Conservation (phyloP, 2,888 invertebrate species). For the Sepiola atlantica region DNA sequence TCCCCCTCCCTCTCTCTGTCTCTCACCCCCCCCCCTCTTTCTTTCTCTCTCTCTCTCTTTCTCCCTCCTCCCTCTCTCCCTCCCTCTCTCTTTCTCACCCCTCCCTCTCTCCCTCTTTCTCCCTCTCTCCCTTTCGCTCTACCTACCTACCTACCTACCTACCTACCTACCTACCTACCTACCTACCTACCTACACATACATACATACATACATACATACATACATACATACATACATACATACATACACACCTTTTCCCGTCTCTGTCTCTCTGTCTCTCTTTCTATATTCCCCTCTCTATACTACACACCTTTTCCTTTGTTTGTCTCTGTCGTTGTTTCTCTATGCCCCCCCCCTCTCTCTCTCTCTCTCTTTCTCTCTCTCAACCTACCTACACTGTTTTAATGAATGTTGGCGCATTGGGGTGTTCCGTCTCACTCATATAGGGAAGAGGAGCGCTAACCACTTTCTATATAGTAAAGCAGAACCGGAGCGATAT, state of each 20-base stretch:
- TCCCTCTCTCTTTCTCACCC: not conserved
- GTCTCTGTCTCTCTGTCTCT: too few species aligned
- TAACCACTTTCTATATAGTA: too few species aligned
- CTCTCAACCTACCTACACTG: too few species aligned
- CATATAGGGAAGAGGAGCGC: too few species aligned
- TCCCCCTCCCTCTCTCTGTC: not conserved
- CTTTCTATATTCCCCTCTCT: too few species aligned
- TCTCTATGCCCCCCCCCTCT: too few species aligned
- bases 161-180: not conserved
- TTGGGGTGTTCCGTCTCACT: too few species aligned
- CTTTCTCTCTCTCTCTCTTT: not conserved
- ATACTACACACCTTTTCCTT: not conserved
- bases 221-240: not conserved
- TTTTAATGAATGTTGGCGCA: too few species aligned
- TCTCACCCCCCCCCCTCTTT: not conserved
- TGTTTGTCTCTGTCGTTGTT: too few species aligned
- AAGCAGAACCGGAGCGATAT: too few species aligned
- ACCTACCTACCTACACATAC: not conserved
- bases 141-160: not conserved
- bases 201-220: slow-evolving; percentile 3
- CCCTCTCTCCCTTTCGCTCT: not conserved
- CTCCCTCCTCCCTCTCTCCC: not conserved
- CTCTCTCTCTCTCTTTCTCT: too few species aligned
- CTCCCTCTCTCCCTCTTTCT: not conserved
- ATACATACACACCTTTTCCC: too few species aligned